Conservation (phyloP, 2,113 vertebrate genomes). For the Planiliza haematocheilus region DNA sequence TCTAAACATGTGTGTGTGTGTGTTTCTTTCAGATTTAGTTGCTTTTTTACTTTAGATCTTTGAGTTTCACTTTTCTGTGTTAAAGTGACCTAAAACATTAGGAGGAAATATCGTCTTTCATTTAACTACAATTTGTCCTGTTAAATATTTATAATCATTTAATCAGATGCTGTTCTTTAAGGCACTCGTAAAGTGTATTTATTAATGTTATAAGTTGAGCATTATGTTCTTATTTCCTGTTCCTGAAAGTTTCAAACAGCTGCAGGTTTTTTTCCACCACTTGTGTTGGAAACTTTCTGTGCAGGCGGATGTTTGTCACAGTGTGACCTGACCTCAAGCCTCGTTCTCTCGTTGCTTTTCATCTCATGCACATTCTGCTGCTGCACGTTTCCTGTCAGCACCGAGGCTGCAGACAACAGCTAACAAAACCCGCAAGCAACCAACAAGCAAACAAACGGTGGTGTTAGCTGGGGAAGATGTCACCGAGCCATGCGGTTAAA, state of each 20-base stretch:
- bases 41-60: too few relatives aligned
- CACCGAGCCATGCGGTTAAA: too few relatives aligned
- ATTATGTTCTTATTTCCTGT: not conserved
- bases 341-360: not conserved
- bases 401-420: slow-evolving; percentile 37
- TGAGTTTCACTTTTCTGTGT: too few relatives aligned
- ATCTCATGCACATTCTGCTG: slow-evolving; percentile 11
- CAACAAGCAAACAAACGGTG: slow-evolving; percentile 11
- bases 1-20: too few relatives aligned
- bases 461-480: not conserved
- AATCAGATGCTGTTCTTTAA: too few relatives aligned
- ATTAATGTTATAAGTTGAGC: too few relatives aligned
- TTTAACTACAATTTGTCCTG: too few relatives aligned
- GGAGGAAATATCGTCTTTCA: too few relatives aligned
- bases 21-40: too few relatives aligned
- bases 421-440: slow-evolving; percentile 13
- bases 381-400: slow-evolving; percentile 40
- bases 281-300: slow-evolving; percentile 43
- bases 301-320: slow-evolving; percentile 56
- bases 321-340: slow-evolving; percentile 22
- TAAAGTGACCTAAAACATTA: too few relatives aligned
- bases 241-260: slow-evolving; percentile 15
- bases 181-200: too few relatives aligned
- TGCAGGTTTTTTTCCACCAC: slow-evolving; percentile 30
- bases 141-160: too few relatives aligned